Base-by-base conservation (phyloP, 37 sponge, comb jelly and placozoan species). In the Beroe ovata region DNA sequence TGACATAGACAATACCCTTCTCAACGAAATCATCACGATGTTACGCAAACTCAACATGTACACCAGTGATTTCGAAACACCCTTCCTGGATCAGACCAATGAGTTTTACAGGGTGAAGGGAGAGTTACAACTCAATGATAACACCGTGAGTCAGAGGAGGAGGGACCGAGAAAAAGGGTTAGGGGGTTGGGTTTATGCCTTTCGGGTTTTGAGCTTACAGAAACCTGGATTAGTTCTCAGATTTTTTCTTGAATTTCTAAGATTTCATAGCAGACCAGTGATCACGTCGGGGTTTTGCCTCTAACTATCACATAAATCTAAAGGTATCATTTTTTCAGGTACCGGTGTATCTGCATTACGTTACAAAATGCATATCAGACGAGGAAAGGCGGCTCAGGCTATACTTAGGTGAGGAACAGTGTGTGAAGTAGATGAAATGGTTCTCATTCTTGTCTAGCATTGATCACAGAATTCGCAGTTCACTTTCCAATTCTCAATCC, bases 401-500 rank as follows among this genome's bases (percentile, higher is more conserved):
- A 47, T 97, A 97, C 89, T 89, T 97, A 0, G 94, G 95, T 64
- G 81, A 93, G 66, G n/a, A n/a, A n/a, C n/a, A n/a, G n/a, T n/a
- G n/a, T n/a, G n/a, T n/a, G n/a, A n/a, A n/a, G n/a, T 41, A 88
- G 16, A 96, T 95, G 21, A 94, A 90, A 94, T 95, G 36, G 58
- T 38, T 60, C 8, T 28, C n/a, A 61, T 2, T 6, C 42, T 60
- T 6, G 0, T n/a, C 0, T 89, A 28, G 11, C 30, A 4, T 1
- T 3, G n/a, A n/a, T n/a, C n/a, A n/a, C n/a, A n/a, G n/a, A n/a
- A n/a, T n/a, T n/a, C n/a, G n/a, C n/a, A n/a, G n/a, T n/a, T n/a
- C n/a, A n/a, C n/a, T n/a, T n/a, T n/a, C n/a, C n/a, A n/a, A n/a
- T n/a, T n/a, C n/a, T n/a, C n/a, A n/a, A n/a, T n/a, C n/a, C n/a